A percentile compares a stretch with the other conserved stretches of the same genome.
phyloP scores from a whole-genome alignment of 2,888 invertebrate genomes.

The Leptopterna dolabrata region DNA sequence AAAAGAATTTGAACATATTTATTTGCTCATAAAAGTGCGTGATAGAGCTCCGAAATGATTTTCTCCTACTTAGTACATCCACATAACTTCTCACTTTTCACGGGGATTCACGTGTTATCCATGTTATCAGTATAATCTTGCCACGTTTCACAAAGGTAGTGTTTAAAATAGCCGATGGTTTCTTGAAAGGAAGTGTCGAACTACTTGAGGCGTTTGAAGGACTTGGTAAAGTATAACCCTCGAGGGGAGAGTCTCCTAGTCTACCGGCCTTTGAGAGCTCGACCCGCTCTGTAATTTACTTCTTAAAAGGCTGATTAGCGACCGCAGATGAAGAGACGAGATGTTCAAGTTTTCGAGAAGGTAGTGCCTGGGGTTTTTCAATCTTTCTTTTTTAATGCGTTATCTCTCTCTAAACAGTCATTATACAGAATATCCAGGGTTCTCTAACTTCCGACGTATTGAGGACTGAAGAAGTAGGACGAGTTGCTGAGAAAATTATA shows the following conservation, averaged over 20 bases:
- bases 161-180: background rate
- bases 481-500: no score
- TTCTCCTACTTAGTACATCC: no score
- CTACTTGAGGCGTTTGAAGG: background rate
- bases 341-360: background rate
- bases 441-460: background rate
- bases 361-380: background rate
- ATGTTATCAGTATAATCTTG: no score
- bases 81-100: no score
- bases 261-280: background rate
- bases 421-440: background rate
- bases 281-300: conserved; percentile 21
- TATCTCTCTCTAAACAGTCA: background rate
- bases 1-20: no score
- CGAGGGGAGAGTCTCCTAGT: background rate
- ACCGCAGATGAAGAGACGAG: conserved; percentile 15
- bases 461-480: background rate
- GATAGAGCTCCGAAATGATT: no score
- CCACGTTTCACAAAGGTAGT: no score
- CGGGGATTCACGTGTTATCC: no score
- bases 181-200: background rate
- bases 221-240: background rate
- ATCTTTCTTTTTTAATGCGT: background rate
- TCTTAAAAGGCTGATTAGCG: conserved; percentile 25
- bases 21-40: no score